These are phyloP conservation scores for Pterophyllum scalare DNA, from an alignment of 2,113 vertebrate genomes.

Conservation along the genomic window DNA sequence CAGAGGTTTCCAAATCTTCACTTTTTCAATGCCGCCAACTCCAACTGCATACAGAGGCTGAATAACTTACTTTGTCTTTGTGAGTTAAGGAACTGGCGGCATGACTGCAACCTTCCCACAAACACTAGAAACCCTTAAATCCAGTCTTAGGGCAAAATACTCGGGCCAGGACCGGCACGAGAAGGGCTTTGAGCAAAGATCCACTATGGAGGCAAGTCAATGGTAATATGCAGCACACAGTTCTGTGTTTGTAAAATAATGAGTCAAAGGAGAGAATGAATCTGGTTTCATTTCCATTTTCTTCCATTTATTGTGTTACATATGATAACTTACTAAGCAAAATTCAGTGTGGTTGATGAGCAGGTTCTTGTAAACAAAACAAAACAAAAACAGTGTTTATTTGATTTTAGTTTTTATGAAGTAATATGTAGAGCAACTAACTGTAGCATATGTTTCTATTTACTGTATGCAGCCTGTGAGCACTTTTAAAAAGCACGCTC, in stretches of 20 bases:
- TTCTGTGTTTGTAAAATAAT: constrained; percentile 30
- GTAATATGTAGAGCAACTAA: background rate
- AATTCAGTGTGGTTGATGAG: background rate
- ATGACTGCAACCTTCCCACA: constrained; percentile 53
- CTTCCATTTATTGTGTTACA: background rate
- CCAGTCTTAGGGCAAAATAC: constrained; percentile 67
- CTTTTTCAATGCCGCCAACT: constrained; percentile 33
- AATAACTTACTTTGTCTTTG: constrained; percentile 6
- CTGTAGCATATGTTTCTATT: background rate
- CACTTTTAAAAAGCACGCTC: background rate
- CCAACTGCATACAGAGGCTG: constrained; percentile 18
- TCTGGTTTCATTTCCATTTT: constrained; percentile 16
- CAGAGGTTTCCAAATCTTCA: constrained; percentile 42
- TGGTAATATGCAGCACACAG: constrained; percentile 53
- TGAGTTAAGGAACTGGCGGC: constrained; percentile 36
- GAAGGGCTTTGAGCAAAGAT: constrained; percentile 60
- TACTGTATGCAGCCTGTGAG: constrained; percentile 2
- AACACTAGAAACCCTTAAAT: constrained; percentile 56
- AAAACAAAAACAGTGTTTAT: background rate
- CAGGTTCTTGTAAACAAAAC: background rate
- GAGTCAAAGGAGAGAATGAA: constrained; percentile 35
- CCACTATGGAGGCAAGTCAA: constrained; percentile 45
- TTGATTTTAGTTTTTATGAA: background rate
- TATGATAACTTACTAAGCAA: background rate
- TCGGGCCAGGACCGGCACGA: constrained; percentile 54